Evolutionary conservation across 1,140 invertebrate species (phyloP).

Genomic region (Zophobas atratus): DNA sequence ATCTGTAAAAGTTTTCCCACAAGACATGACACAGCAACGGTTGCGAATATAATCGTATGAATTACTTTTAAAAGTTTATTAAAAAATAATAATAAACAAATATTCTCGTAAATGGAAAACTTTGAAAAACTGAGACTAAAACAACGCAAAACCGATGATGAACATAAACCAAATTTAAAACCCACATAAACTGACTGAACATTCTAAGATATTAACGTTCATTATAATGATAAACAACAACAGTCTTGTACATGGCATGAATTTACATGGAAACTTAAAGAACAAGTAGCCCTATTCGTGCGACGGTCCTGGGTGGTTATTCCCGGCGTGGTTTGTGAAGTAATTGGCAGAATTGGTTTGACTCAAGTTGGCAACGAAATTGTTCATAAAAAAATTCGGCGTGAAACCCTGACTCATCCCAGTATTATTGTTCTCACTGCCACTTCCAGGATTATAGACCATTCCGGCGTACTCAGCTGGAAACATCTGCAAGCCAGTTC

Average conservation of each 20-base stretch:
- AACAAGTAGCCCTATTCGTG: slow-evolving; percentile 16
- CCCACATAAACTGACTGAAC: slow-evolving; percentile 20
- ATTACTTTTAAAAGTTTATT: slow-evolving; percentile 12
- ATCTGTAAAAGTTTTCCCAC: no score
- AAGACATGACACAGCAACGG: no score
- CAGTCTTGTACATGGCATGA: slow-evolving; percentile 40
- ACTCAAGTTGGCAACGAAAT: slow-evolving; percentile 15
- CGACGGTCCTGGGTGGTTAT: slow-evolving; percentile 21
- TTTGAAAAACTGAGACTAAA: not conserved
- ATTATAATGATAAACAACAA: slow-evolving; percentile 32
- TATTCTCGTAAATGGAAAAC: not conserved
- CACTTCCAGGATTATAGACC: not conserved
- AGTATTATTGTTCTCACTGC: slow-evolving; percentile 13
- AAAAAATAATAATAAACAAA: slow-evolving; percentile 25
- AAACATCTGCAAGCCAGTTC: not conserved
- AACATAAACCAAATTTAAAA: slow-evolving; percentile 11
- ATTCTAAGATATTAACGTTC: slow-evolving; percentile 16
- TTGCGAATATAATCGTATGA: no score
- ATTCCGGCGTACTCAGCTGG: not conserved
- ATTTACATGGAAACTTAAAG: slow-evolving; percentile 19
- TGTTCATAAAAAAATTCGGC: slow-evolving; percentile 18
- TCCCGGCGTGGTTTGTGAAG: slow-evolving; percentile 6
- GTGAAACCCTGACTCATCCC: not conserved
- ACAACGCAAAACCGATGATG: not conserved
- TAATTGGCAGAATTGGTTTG: slow-evolving; percentile 23